These are phyloP conservation scores for Gambusia affinis DNA, from an alignment of 2,113 vertebrate species.

Conservation along the genomic window DNA sequence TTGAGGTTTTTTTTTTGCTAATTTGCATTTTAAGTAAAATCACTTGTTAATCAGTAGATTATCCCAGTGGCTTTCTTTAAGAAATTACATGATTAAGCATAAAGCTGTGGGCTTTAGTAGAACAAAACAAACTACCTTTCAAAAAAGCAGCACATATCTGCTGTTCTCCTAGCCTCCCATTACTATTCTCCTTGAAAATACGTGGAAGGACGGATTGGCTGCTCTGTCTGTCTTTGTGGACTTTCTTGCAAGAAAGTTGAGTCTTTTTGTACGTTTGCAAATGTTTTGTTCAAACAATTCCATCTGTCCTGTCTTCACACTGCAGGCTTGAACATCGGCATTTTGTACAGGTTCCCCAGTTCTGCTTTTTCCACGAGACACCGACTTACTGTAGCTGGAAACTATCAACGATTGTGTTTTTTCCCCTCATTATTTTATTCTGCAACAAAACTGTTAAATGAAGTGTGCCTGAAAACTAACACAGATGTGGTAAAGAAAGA, in stretches of 20 bases:
- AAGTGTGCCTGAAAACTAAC: constrained; percentile 94
- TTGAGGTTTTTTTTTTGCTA: neutral
- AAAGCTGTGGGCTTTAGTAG: neutral
- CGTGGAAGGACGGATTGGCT: constrained; percentile 34
- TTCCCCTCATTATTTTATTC: constrained; percentile 41
- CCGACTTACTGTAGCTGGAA: constrained; percentile 81
- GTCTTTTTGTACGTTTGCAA: constrained; percentile 50
- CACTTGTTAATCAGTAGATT: constrained; percentile 6
- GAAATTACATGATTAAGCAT: constrained; percentile 7
- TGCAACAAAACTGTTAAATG: constrained; percentile 83
- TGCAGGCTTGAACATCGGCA: constrained; percentile 62
- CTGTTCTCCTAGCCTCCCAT: constrained; percentile 3
- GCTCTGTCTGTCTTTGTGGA: constrained; percentile 27
- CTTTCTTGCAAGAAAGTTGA: constrained; percentile 43
- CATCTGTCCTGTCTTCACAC: constrained; percentile 28
- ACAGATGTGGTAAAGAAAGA: constrained; percentile 60
- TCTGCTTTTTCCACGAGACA: constrained; percentile 73
- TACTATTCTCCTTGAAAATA: constrained; percentile 34
- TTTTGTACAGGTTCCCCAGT: constrained; percentile 67
- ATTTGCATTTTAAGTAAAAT: constrained; percentile 4
- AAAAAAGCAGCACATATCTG: constrained; percentile 12
- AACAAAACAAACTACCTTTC: constrained; percentile 21
- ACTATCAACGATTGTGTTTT: constrained; percentile 77
- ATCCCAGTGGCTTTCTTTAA: neutral
- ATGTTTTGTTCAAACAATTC: constrained; percentile 41